Evolutionary conservation across 2,888 invertebrate species (phyloP), one percentile per base, ranked within the genome.

Genomic region (Acanthoscelides obtectus): DNA sequence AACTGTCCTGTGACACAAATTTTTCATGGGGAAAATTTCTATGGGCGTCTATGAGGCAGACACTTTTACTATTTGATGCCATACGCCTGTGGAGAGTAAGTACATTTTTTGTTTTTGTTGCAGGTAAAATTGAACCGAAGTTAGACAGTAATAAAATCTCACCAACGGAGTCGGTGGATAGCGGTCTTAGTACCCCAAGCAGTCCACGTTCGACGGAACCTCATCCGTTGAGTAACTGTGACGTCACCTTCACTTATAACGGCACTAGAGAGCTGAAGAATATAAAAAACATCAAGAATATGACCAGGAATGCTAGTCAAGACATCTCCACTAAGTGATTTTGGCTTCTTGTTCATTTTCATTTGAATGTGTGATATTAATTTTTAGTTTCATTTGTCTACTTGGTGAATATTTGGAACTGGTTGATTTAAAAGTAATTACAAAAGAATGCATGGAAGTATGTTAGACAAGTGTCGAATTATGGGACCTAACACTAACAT

Each of bases 211-310:
- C 75, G 4, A 69, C 70, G 4, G 80, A 75, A 20, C 74, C 72
- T 21, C 94, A 94, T 85, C 95, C 95, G 0, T 81, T 95, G 2
- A 93, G 94, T 76, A 91, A 92, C 79, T 91, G 91, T 72, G 94
- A 94, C 81, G 93, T 94, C 0, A 92, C 91, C 80, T 93, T 94
- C 67, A 92, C 91, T 75, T 95, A 92, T 80, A 93, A 93, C 78
- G 94, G 94, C 5, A 93, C 93, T 0, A 93, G 93, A 0, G 93
- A 94, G 81, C 84, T 95, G 73, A 94, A 94, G 82, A 92, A 91
- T 70, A 90, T 94, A 22, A 88, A 91, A 74, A 82, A 80, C 72
- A 72, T 82, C 19, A 69, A 66, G 45, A 45, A 12, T 45, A 45
- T 45, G 17, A 66, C 20, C 66, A 79, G 69, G 70, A 81, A 82